Percentiles rank a stretch among this genome's conserved stretches.
phyloP scores from a whole-genome alignment of 2,888 invertebrate genomes.

The Gibbula magus region DNA sequence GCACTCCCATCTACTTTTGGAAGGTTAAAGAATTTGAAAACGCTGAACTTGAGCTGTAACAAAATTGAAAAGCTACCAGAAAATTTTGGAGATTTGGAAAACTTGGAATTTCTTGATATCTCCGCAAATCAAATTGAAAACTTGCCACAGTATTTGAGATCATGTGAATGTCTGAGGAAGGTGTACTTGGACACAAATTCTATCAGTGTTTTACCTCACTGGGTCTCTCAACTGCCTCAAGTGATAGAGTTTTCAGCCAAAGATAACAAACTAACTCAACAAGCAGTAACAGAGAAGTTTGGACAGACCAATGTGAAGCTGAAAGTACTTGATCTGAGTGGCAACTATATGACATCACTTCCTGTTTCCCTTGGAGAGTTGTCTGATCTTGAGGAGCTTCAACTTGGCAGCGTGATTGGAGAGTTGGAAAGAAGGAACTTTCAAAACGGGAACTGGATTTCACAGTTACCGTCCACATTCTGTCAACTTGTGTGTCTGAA shows the following conservation, averaged over 20 bases:
- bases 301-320: constrained; percentile 46
- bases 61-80: constrained; percentile 51
- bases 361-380: constrained; percentile 63
- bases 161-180: constrained; percentile 49
- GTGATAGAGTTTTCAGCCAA: constrained; percentile 53
- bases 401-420: constrained; percentile 65
- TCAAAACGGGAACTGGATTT: constrained; percentile 70
- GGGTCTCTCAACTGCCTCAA: constrained; percentile 51
- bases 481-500: constrained; percentile 52
- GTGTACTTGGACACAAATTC: constrained; percentile 55
- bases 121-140: constrained; percentile 55
- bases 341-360: constrained; percentile 61
- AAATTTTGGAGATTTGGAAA: constrained; percentile 50
- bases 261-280: constrained; percentile 55
- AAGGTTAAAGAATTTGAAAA: constrained; percentile 48
- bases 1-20: constrained; percentile 56
- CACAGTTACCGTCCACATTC: constrained; percentile 57
- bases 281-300: constrained; percentile 50
- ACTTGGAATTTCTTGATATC: constrained; percentile 55
- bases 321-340: constrained; percentile 57
- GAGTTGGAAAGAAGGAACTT: constrained; percentile 66
- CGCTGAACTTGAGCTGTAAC: constrained; percentile 57
- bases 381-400: constrained; percentile 53
- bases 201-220: constrained; percentile 52
- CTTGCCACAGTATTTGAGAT: constrained; percentile 50